phyloP scores from a whole-genome alignment of 2,888 invertebrate species.

The Eilema depressum region DNA sequence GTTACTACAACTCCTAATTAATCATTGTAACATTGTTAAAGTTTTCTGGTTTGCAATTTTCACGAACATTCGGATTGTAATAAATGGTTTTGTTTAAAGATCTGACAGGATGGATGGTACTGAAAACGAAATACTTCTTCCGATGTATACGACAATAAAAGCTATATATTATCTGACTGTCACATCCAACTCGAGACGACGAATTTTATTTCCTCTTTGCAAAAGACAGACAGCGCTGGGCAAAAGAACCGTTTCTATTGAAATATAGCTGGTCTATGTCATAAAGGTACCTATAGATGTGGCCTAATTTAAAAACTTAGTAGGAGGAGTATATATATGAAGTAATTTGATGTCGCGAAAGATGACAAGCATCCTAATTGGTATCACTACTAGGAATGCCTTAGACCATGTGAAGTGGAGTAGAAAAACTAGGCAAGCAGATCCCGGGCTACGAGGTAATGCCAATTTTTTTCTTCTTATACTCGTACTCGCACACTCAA shows the following conservation, averaged over 20 bases:
- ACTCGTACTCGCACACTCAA: too few species aligned
- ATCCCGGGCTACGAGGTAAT: not conserved
- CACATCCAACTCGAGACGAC: constrained; percentile 28
- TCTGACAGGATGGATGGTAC: not conserved
- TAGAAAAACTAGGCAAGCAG: not conserved
- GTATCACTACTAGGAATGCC: too few species aligned
- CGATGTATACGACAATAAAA: not conserved
- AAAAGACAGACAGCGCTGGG: not conserved
- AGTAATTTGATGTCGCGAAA: too few species aligned
- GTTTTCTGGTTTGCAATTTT: not conserved
- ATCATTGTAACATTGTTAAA: not conserved
- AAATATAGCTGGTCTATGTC: not conserved
- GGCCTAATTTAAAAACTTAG: not conserved
- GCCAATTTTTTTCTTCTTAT: too few species aligned
- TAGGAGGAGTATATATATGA: too few species aligned
- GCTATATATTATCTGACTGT: constrained; percentile 28
- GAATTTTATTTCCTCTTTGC: constrained; percentile 31
- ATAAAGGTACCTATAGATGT: not conserved
- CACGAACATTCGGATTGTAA: not conserved
- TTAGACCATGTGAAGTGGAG: too few species aligned
- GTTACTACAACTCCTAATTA: too few species aligned
- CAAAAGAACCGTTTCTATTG: not conserved
- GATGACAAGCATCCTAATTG: too few species aligned
- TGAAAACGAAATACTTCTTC: constrained; percentile 1
- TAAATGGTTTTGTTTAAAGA: not conserved